A percentile compares a stretch with the other conserved stretches of the same genome.
These are phyloP conservation scores for Macrosteles quadrilineatus DNA, from an alignment of 1,140 invertebrate species.

Conservation along the genomic window DNA sequence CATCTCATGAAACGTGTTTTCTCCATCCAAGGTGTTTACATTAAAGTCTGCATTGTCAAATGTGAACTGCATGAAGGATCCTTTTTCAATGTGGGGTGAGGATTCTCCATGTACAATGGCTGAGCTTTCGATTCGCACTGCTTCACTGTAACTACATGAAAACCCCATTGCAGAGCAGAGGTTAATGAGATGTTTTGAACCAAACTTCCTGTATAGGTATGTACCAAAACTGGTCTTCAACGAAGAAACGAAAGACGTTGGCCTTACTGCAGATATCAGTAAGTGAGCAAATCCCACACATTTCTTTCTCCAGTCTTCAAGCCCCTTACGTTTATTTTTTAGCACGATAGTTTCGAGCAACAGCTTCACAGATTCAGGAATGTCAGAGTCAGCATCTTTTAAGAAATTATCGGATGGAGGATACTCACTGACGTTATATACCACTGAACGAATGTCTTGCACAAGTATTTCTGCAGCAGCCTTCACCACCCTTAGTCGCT, in stretches of 20 bases:
- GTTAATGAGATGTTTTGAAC: no score
- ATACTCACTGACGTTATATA: slow-evolving; percentile 31
- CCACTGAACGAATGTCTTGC: neutral
- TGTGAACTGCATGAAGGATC: slow-evolving; percentile 34
- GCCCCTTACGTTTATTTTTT: slow-evolving; percentile 25
- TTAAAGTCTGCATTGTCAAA: slow-evolving; percentile 39
- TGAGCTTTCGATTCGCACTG: slow-evolving; percentile 34
- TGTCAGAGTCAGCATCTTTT: slow-evolving; percentile 9
- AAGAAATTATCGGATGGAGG: slow-evolving; percentile 33
- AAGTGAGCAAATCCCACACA: slow-evolving; percentile 28
- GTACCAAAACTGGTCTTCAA: no score
- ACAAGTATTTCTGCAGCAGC: neutral
- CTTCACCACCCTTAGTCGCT: slow-evolving; percentile 12
- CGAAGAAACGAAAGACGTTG: no score
- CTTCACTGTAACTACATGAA: slow-evolving; percentile 35
- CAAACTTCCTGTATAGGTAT: no score
- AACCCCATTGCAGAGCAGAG: no score
- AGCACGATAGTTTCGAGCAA: slow-evolving; percentile 35
- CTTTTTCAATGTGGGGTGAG: slow-evolving; percentile 35
- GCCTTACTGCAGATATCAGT: slow-evolving; percentile 34
- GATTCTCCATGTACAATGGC: slow-evolving; percentile 31
- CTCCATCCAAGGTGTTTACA: slow-evolving; percentile 37
- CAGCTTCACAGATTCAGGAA: slow-evolving; percentile 33
- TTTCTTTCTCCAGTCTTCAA: slow-evolving; percentile 35
- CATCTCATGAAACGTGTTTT: no score